Conservation (phyloP, 2,888 invertebrate genomes). For the Lithophane semibrunnea region DNA sequence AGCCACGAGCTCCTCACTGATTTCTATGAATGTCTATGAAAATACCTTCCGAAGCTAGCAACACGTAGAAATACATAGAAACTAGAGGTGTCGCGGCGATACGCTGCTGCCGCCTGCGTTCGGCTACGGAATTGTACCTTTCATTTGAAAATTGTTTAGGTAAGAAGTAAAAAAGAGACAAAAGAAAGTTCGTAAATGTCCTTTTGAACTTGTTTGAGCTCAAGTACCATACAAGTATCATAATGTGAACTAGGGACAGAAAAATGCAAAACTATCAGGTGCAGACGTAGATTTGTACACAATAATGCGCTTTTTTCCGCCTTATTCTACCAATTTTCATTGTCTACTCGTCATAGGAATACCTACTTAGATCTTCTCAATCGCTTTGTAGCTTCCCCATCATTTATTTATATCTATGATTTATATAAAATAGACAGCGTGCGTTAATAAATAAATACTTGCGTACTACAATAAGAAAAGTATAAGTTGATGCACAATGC, state of each 20-base stretch:
- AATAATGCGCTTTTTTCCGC: neutral
- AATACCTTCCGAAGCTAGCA: too few species aligned
- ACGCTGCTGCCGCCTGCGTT: too few species aligned
- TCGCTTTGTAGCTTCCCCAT: neutral
- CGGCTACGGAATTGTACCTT: too few species aligned
- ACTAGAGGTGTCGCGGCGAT: too few species aligned
- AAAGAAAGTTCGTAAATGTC: too few species aligned
- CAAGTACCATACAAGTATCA: too few species aligned
- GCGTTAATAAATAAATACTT: neutral
- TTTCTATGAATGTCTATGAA: too few species aligned
- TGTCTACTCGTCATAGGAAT: neutral
- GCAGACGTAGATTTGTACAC: neutral
- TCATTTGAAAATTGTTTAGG: too few species aligned
- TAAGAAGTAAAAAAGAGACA: too few species aligned
- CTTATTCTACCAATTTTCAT: neutral
- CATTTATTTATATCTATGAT: neutral
- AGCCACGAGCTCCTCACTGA: too few species aligned
- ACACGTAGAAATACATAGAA: too few species aligned
- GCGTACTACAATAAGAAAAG: neutral
- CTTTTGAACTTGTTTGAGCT: too few species aligned
- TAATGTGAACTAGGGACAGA: neutral
- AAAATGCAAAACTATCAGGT: neutral
- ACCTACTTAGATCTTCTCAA: neutral
- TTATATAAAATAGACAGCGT: neutral
- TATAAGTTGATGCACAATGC: constrained; percentile 1